A percentile compares a stretch with the other conserved stretches of the same genome.
phyloP scores from a whole-genome alignment of 2,888 invertebrate species.

The Diaperis boleti region DNA sequence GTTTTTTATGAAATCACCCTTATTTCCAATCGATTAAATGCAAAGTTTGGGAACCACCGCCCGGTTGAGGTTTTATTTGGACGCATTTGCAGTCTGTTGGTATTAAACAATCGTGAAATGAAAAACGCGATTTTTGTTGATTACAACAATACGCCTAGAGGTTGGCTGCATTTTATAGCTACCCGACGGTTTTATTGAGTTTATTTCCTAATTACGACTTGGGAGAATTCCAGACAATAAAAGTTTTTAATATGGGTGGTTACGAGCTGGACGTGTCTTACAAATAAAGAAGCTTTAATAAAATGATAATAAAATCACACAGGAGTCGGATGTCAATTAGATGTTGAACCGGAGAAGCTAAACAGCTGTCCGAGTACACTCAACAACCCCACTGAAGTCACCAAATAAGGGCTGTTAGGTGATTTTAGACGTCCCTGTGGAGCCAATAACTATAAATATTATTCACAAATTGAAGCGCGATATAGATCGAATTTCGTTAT shows the following conservation, averaged over 20 bases:
- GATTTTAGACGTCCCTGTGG: slow-evolving; percentile 52
- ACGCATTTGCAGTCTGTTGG: slow-evolving; percentile 39
- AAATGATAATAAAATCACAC: slow-evolving; percentile 51
- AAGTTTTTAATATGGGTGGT: slow-evolving; percentile 13
- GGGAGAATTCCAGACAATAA: slow-evolving; percentile 11
- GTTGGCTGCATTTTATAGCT: slow-evolving; percentile 50
- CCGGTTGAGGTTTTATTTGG: slow-evolving; percentile 28
- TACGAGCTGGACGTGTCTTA: slow-evolving; percentile 2
- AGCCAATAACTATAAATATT: slow-evolving; percentile 60
- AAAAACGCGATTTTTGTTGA: slow-evolving; percentile 48
- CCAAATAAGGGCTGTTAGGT: slow-evolving; percentile 56
- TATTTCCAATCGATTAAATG: slow-evolving; percentile 42
- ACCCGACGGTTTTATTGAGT: not conserved
- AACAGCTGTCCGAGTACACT: slow-evolving; percentile 55
- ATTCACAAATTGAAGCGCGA: slow-evolving; percentile 56
- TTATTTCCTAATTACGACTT: slow-evolving; percentile 18
- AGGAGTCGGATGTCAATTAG: slow-evolving; percentile 58
- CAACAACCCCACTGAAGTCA: slow-evolving; percentile 53
- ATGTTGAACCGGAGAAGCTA: slow-evolving; percentile 53
- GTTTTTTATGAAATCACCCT: slow-evolving; percentile 42
- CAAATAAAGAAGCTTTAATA: slow-evolving; percentile 16
- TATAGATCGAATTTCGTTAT: slow-evolving; percentile 38
- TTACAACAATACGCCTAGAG: slow-evolving; percentile 62
- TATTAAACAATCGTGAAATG: slow-evolving; percentile 34
- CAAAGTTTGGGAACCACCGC: slow-evolving; percentile 40